Conservation (phyloP, 1,140 invertebrate genomes). For the Panagrolaimus sp. region DNA sequence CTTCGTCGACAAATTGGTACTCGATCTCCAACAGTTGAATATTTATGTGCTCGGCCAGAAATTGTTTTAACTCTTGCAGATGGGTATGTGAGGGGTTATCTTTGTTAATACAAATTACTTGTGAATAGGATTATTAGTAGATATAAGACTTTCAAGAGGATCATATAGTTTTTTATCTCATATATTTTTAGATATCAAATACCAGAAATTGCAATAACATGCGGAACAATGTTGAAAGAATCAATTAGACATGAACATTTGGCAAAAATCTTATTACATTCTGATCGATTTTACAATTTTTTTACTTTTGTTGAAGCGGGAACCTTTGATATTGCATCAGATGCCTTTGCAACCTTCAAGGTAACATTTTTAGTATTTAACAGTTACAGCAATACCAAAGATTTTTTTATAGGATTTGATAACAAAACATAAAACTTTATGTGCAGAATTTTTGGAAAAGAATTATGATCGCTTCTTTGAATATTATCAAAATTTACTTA, state of each 20-base stretch:
- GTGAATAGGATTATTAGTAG: background rate
- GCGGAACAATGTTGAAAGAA: conserved; percentile 96
- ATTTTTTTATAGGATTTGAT: conserved; percentile 77
- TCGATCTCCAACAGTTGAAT: conserved; percentile 92
- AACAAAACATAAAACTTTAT: conserved; percentile 94
- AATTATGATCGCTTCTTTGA: conserved; percentile 97
- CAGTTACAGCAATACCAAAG: background rate
- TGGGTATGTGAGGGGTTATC: conserved; percentile 68
- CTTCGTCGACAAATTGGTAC: conserved; percentile 93
- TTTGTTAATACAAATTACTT: conserved; percentile 30
- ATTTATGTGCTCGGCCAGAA: conserved; percentile 93
- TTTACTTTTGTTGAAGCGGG: conserved; percentile 99
- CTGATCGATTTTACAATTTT: conserved; percentile 97
- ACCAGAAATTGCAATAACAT: conserved; percentile 96
- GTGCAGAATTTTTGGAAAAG: conserved; percentile 93
- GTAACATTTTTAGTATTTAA: conserved; percentile 64
- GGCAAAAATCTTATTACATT: conserved; percentile 94
- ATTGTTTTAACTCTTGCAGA: conserved; percentile 91
- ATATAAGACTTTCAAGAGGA: background rate
- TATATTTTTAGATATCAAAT: conserved; percentile 79
- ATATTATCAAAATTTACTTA: conserved; percentile 89
- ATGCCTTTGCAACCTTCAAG: conserved; percentile 99
- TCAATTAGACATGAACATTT: conserved; percentile 93
- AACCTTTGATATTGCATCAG: conserved; percentile 99
- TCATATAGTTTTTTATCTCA: conserved; percentile 12